Evolutionary conservation across 2,888 invertebrate species (phyloP).

Genomic region (Actias luna): DNA sequence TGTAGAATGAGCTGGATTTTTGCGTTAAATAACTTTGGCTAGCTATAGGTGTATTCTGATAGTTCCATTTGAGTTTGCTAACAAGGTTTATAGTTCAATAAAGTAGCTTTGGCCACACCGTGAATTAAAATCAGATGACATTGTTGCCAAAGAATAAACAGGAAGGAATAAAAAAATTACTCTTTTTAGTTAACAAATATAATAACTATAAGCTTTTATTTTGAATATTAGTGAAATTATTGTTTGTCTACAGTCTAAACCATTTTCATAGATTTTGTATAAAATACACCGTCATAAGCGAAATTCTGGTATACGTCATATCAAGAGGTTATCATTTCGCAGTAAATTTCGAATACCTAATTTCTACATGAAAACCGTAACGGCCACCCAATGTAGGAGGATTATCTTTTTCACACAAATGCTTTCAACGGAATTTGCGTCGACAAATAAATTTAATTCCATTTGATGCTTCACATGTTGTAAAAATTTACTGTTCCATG

Average conservation of each 20-base stretch:
- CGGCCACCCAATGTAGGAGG: background rate
- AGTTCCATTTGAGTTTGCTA: too few species aligned
- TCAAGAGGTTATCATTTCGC: background rate
- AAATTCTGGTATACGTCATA: background rate
- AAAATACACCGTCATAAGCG: background rate
- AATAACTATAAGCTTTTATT: too few species aligned
- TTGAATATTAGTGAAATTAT: too few species aligned
- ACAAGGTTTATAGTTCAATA: too few species aligned
- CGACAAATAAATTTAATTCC: constrained; percentile 47
- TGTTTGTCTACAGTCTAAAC: background rate
- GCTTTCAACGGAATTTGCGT: constrained; percentile 17
- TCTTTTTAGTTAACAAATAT: too few species aligned
- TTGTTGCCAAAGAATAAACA: too few species aligned
- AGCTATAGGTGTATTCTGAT: too few species aligned
- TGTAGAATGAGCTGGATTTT: too few species aligned
- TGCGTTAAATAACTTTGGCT: too few species aligned
- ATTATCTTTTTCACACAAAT: background rate
- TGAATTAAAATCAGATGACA: too few species aligned
- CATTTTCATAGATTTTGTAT: background rate
- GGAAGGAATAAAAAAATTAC: too few species aligned
- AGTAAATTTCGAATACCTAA: background rate
- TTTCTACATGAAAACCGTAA: background rate
- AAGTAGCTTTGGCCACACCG: too few species aligned
- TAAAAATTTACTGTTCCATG: constrained; percentile 51
- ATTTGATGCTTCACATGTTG: constrained; percentile 51